Evolutionary conservation across 2,888 invertebrate species (phyloP).

Genomic region (Melipona bicolor): DNA sequence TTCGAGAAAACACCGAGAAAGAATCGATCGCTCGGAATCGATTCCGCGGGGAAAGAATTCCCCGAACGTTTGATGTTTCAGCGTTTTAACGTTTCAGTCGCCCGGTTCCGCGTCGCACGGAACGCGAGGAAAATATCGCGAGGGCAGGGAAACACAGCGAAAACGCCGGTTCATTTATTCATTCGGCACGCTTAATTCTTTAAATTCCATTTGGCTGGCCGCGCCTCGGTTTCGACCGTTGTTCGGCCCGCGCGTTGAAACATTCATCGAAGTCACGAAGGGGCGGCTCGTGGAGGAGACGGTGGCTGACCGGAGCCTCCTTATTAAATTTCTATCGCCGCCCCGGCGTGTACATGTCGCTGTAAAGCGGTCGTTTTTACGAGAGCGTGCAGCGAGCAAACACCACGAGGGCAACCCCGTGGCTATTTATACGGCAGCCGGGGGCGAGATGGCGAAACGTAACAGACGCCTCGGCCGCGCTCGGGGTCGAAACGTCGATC

Average conservation of each 20-base stretch:
- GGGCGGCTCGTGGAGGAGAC: background rate
- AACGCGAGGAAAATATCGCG: background rate
- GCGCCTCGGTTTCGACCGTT: constrained; percentile 18
- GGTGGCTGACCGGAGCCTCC: constrained; percentile 1
- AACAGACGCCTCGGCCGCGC: constrained; percentile 43
- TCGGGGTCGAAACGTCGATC: constrained; percentile 49
- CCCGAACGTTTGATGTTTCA: background rate
- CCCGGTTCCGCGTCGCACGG: background rate
- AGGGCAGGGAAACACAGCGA: background rate
- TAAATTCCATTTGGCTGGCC: constrained; percentile 40
- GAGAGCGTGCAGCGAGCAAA: constrained; percentile 39
- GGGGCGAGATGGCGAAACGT: constrained; percentile 17
- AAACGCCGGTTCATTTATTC: constrained; percentile 26
- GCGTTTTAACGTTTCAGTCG: background rate
- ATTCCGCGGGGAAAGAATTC: too few species aligned
- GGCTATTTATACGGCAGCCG: constrained; percentile 42
- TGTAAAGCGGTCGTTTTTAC: constrained; percentile 44
- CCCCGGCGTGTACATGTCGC: constrained; percentile 39
- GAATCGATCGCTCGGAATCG: background rate
- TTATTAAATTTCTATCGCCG: constrained; percentile 55
- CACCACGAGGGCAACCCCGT: constrained; percentile 32
- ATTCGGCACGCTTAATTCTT: constrained; percentile 35
- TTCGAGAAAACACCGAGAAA: too few species aligned
- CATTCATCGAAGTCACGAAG: constrained; percentile 26
- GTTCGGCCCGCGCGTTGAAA: constrained; percentile 27